phyloP scores from a whole-genome alignment of 2,888 invertebrate genomes.

The Scaptomyza polygonia region DNA sequence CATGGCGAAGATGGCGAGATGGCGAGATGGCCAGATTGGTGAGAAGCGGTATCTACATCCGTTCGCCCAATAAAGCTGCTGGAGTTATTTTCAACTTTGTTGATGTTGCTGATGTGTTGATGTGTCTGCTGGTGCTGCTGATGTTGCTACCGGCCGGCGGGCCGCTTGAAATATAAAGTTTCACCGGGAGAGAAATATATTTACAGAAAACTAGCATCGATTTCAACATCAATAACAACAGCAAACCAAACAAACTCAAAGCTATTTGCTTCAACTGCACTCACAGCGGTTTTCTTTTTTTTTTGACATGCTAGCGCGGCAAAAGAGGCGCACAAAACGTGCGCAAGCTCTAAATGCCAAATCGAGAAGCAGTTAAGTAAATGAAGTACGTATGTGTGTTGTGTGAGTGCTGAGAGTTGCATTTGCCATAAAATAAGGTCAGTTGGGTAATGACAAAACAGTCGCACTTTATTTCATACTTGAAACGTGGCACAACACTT shows the following conservation, averaged over 20 bases:
- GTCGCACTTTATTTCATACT: slow-evolving; percentile 32
- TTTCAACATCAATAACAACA: slow-evolving; percentile 44
- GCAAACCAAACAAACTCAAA: slow-evolving; percentile 25
- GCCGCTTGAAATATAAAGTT: slow-evolving; percentile 42
- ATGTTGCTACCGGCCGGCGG: slow-evolving; percentile 40
- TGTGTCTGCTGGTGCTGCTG: slow-evolving; percentile 12
- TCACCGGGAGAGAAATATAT: slow-evolving; percentile 41
- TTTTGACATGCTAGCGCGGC: slow-evolving; percentile 22
- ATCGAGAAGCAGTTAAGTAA: slow-evolving; percentile 21
- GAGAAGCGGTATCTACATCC: slow-evolving; percentile 53
- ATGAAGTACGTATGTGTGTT: slow-evolving; percentile 8
- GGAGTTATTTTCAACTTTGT: slow-evolving; percentile 12
- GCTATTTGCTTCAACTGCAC: slow-evolving; percentile 31
- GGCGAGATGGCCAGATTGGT: slow-evolving; percentile 17
- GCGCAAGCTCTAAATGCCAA: slow-evolving; percentile 45
- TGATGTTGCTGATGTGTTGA: slow-evolving; percentile 39
- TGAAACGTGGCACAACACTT: slow-evolving; percentile 57
- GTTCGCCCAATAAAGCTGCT: slow-evolving; percentile 35
- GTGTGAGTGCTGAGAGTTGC: slow-evolving; percentile 27
- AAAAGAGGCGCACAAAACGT: slow-evolving; percentile 40
- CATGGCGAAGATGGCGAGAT: slow-evolving; percentile 19
- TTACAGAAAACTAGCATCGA: slow-evolving; percentile 42
- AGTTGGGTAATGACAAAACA: slow-evolving; percentile 71
- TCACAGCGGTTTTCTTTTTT: slow-evolving; percentile 28
- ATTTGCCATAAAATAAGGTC: slow-evolving; percentile 66